phyloP scores from a whole-genome alignment of 2,797 vertebrate species.

The Sciaenops ocellatus region DNA sequence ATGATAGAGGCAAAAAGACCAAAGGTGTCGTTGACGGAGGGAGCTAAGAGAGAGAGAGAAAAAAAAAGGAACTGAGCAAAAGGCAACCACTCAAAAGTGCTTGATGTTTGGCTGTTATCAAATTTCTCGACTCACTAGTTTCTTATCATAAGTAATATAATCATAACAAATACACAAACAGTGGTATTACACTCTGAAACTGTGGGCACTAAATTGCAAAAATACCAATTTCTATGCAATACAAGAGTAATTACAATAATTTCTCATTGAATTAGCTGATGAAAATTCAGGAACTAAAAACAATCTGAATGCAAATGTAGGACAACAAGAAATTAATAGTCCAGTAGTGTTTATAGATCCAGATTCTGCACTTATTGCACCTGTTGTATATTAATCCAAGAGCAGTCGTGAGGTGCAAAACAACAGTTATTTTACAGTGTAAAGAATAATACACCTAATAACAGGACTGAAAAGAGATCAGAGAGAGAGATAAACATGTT shows the following conservation, averaged over 20 bases:
- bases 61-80: no score
- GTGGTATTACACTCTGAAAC: no score
- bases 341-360: conserved; percentile 10
- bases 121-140: no score
- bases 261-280: conserved; percentile 26
- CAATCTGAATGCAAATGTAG: conserved; percentile 11
- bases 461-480: conserved; percentile 1
- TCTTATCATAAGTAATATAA: no score
- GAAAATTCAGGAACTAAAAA: conserved; percentile 3
- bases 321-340: conserved; percentile 19
- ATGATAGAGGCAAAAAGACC: no score
- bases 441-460: conserved; percentile 7
- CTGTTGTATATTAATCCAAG: conserved; percentile 20
- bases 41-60: no score
- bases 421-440: neutral
- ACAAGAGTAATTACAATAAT: conserved; percentile 18
- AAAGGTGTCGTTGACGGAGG: no score
- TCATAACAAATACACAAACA: no score
- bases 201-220: no score
- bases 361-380: neutral
- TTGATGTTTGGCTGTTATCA: no score
- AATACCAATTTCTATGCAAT: no score
- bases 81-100: no score
- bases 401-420: neutral
- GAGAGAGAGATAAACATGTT: neutral